Evolutionary conservation across 2,797 vertebrate species (phyloP).

Genomic region (Platalea minor): DNA sequence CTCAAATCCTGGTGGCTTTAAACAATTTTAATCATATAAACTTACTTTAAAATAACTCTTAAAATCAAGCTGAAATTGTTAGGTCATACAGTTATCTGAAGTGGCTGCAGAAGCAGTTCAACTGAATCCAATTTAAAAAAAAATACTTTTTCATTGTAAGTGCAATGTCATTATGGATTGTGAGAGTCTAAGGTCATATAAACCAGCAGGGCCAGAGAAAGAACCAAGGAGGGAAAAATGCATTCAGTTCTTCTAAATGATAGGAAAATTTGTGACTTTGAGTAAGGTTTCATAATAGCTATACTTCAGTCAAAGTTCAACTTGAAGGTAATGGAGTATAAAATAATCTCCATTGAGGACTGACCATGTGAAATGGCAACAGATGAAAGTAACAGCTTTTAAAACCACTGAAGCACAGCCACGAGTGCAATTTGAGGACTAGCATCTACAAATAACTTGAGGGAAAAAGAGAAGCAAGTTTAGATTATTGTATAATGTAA

Average conservation of each 20-base stretch:
- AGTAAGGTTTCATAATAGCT: constrained; percentile 61
- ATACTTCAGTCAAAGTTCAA: constrained; percentile 67
- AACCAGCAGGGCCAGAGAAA: constrained; percentile 37
- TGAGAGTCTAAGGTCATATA: constrained; percentile 51
- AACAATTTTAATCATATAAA: constrained; percentile 62
- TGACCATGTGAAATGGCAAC: constrained; percentile 62
- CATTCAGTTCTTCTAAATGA: constrained; percentile 67
- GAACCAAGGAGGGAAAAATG: background rate
- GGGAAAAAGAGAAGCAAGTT: background rate
- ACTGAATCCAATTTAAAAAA: constrained; percentile 52
- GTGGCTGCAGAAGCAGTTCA: constrained; percentile 49
- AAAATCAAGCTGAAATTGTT: constrained; percentile 63
- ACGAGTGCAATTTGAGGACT: constrained; percentile 38
- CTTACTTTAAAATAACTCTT: constrained; percentile 50
- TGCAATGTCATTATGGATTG: constrained; percentile 47
- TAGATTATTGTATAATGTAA: constrained; percentile 4
- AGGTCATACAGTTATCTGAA: constrained; percentile 47
- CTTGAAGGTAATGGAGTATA: constrained; percentile 72
- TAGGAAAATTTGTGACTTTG: constrained; percentile 56
- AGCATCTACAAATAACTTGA: background rate
- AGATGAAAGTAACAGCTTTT: constrained; percentile 59
- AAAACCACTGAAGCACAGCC: constrained; percentile 57
- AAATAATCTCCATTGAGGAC: constrained; percentile 65
- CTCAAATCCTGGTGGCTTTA: constrained; percentile 25
- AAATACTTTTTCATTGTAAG: constrained; percentile 46